Conservation (phyloP, 2,888 invertebrate species). For the Oscheius myriophilus region DNA sequence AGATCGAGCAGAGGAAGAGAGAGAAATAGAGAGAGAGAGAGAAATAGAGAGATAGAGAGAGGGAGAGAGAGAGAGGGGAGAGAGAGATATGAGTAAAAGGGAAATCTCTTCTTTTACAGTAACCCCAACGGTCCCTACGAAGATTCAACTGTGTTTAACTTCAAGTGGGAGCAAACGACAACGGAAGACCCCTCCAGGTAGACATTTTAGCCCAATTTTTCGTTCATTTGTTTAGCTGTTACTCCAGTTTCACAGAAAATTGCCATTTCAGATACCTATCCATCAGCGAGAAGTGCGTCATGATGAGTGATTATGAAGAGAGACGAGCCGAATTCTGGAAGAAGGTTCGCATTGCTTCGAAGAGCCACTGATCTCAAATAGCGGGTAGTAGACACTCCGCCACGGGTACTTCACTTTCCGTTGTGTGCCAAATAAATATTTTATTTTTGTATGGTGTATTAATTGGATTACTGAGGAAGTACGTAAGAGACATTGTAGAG, state of each 20-base stretch:
- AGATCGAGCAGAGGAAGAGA: no score
- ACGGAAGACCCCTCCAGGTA: slow-evolving; percentile 40
- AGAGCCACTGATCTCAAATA: slow-evolving; percentile 7
- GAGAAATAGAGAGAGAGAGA: no score
- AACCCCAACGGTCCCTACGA: slow-evolving; percentile 65
- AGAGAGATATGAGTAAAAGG: no score
- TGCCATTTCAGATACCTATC: slow-evolving; percentile 33
- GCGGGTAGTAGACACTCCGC: not conserved
- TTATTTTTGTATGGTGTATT: no score
- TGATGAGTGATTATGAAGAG: slow-evolving; percentile 51
- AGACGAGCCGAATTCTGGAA: slow-evolving; percentile 56
- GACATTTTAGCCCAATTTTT: not conserved
- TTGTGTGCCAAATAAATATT: no score
- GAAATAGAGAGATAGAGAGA: no score
- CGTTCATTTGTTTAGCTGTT: not conserved
- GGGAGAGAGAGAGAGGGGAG: no score
- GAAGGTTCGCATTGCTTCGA: slow-evolving; percentile 21
- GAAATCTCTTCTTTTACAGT: no score
- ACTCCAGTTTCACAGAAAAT: not conserved
- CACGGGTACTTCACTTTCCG: no score
- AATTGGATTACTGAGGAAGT: no score
- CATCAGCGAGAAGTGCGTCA: slow-evolving; percentile 54
- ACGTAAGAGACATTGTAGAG: no score
- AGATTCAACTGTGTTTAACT: slow-evolving; percentile 58
- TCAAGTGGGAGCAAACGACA: slow-evolving; percentile 59